Percentiles rank a stretch among this genome's conserved stretches.
Evolutionary conservation across 2,888 invertebrate genomes (phyloP).

Genomic region (Stenichneumon culpator): DNA sequence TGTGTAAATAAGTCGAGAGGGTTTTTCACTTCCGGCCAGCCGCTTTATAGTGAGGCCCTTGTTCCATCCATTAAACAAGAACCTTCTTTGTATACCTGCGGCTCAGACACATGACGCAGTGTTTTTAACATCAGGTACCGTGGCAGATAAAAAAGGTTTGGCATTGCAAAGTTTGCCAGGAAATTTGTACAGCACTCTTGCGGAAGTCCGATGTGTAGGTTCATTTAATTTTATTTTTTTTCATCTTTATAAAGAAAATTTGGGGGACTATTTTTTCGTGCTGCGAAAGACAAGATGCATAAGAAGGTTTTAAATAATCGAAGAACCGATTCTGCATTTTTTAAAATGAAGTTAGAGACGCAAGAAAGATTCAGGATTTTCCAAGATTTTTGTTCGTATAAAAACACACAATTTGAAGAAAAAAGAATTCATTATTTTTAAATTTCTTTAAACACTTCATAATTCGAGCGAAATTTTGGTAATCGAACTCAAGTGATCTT

Average conservation of each 20-base stretch:
- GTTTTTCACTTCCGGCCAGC: constrained; percentile 64
- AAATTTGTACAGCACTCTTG: constrained; percentile 7
- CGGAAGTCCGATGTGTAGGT: neutral
- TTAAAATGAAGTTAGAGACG: no score
- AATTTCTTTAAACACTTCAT: no score
- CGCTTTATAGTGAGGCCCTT: constrained; percentile 65
- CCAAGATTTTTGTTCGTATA: neutral
- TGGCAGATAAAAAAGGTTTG: constrained; percentile 1
- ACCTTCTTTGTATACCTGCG: constrained; percentile 64
- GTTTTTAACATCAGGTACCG: constrained; percentile 52
- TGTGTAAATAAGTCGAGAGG: constrained; percentile 56
- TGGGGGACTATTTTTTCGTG: neutral
- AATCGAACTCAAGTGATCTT: no score
- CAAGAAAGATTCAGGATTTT: neutral
- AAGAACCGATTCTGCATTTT: no score
- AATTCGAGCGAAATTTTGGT: no score
- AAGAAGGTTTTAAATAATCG: no score
- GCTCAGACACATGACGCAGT: constrained; percentile 32
- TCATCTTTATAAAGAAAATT: neutral
- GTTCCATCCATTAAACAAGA: constrained; percentile 63
- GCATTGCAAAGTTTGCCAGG: neutral
- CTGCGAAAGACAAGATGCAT: no score
- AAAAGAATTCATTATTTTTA: neutral
- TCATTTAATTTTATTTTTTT: neutral
- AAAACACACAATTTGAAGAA: neutral